phyloP scores from a whole-genome alignment of 1,140 invertebrate genomes.

The Maconellicoccus hirsutus region DNA sequence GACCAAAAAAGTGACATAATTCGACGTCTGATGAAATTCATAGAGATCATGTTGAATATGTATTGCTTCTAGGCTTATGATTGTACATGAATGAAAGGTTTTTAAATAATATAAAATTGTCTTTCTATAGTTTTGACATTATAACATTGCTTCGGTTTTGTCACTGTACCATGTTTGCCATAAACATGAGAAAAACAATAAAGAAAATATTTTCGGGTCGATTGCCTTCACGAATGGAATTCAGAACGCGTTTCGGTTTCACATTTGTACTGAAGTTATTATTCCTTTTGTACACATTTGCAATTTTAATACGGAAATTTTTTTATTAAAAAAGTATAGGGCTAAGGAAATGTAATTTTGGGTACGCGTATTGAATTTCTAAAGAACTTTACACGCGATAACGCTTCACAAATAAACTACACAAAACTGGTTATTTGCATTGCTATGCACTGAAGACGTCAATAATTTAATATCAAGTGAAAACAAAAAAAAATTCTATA shows the following conservation, averaged over 20 bases:
- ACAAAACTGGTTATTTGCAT: no score
- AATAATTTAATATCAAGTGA: no score
- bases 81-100: background rate
- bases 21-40: no score
- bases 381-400: no score
- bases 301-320: background rate
- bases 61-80: no score
- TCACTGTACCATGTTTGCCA: no score
- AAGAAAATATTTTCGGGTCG: background rate
- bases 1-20: no score
- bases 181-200: background rate
- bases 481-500: no score
- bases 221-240: background rate
- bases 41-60: no score
- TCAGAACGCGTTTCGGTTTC: background rate
- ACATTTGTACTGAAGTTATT: background rate
- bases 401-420: no score
- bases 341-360: background rate
- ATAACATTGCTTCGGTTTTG: background rate
- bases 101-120: background rate
- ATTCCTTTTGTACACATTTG: constrained; percentile 4
- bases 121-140: background rate
- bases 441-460: no score
- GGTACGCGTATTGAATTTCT: background rate
- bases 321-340: background rate